Evolutionary conservation across 2,888 invertebrate genomes (phyloP).

Genomic region (Cerastis leucographa): DNA sequence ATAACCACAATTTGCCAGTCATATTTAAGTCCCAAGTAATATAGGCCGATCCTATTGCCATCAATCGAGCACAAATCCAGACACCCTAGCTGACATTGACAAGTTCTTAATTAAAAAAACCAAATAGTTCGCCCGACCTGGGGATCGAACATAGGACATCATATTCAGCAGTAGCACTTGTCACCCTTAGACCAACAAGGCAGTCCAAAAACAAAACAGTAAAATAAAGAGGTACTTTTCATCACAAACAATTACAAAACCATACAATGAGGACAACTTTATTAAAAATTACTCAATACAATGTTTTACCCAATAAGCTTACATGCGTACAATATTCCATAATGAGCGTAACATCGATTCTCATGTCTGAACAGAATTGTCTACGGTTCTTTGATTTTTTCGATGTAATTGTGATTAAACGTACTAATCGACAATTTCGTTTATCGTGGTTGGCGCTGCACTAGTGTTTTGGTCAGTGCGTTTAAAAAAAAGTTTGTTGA

Average conservation of each 20-base stretch:
- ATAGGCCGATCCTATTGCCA: no score
- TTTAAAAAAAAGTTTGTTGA: slow-evolving; percentile 7
- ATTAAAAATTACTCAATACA: slow-evolving; percentile 65
- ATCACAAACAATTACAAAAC: slow-evolving; percentile 54
- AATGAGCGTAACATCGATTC: slow-evolving; percentile 76
- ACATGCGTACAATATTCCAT: slow-evolving; percentile 62
- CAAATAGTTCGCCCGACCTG: background rate
- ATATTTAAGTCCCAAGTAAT: no score
- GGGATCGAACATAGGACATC: background rate
- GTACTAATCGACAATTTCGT: slow-evolving; percentile 68
- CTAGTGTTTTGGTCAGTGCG: slow-evolving; percentile 43
- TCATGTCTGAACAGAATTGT: slow-evolving; percentile 72
- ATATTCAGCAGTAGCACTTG: background rate
- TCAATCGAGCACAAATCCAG: background rate
- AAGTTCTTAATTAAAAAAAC: background rate
- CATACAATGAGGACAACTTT: slow-evolving; percentile 60
- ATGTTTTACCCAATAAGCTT: slow-evolving; percentile 65
- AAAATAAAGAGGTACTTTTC: background rate
- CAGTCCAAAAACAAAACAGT: background rate
- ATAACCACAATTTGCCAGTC: no score
- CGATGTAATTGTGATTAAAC: slow-evolving; percentile 70
- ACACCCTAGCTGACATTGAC: background rate
- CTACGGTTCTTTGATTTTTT: slow-evolving; percentile 72
- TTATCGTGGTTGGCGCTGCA: slow-evolving; percentile 51
- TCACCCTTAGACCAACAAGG: background rate